These are phyloP conservation scores for Tamandua tetradactyla DNA, from an alignment of 2,797 vertebrate genomes.

Conservation along the genomic window DNA sequence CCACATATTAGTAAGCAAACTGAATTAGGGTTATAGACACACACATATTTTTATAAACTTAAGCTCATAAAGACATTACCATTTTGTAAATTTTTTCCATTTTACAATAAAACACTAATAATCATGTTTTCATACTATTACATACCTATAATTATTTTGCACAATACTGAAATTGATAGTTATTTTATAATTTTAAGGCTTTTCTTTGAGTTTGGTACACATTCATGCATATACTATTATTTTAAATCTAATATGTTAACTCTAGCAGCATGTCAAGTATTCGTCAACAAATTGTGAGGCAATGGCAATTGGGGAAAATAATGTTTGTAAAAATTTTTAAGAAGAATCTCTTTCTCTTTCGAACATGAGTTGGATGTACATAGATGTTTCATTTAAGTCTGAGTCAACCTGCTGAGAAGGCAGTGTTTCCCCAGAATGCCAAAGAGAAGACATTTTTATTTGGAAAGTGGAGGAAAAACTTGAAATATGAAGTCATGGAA, in stretches of 20 bases:
- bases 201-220: not conserved
- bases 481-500: slow-evolving; percentile 11
- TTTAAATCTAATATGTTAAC: not conserved
- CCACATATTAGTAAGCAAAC: not conserved
- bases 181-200: not conserved
- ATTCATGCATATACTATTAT: not conserved
- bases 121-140: not conserved
- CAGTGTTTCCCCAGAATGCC: not conserved
- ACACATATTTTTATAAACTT: not conserved
- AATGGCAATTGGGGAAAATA: not conserved
- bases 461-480: not conserved
- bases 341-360: not conserved
- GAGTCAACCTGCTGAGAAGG: not conserved
- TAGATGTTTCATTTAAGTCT: not conserved
- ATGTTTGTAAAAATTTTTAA: not conserved
- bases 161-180: not conserved
- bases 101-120: not conserved
- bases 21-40: not conserved
- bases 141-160: not conserved
- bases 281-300: not conserved
- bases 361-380: not conserved
- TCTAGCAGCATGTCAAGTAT: not conserved
- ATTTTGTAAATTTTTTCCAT: slow-evolving; percentile 12
- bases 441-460: not conserved
- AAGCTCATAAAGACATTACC: not conserved